These are phyloP conservation scores for Andricus quercusramuli DNA, from an alignment of 2,888 invertebrate genomes.

Conservation along the genomic window DNA sequence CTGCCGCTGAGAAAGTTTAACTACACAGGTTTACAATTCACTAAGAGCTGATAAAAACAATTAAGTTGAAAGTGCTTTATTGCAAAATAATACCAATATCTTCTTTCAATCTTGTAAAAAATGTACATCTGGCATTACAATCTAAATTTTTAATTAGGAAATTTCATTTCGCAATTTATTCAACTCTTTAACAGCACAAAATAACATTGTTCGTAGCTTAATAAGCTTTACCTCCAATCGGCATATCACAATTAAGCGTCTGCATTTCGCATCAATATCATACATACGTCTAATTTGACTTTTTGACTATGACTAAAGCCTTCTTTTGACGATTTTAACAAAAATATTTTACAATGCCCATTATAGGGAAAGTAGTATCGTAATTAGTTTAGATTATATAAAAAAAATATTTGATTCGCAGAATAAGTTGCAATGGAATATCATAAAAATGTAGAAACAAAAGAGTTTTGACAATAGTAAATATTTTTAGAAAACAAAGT, in stretches of 20 bases:
- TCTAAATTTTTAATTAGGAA: background rate
- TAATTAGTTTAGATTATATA: no score
- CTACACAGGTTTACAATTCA: background rate
- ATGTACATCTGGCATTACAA: background rate
- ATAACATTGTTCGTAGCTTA: background rate
- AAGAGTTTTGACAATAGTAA: no score
- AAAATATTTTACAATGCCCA: background rate
- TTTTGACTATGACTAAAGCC: background rate
- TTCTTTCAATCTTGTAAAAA: background rate
- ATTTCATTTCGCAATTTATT: background rate
- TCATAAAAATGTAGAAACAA: no score
- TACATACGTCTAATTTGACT: background rate
- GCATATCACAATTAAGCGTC: background rate
- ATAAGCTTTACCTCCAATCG: background rate
- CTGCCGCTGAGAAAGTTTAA: background rate
- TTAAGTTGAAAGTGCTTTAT: background rate
- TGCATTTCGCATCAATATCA: slow-evolving; percentile 1
- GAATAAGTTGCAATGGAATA: no score
- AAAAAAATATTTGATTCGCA: no score
- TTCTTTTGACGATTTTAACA: background rate
- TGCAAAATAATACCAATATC: background rate
- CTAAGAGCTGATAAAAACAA: slow-evolving; percentile 5
- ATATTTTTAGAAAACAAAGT: background rate
- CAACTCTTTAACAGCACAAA: background rate
- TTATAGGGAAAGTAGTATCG: background rate